Evolutionary conservation across 1,140 invertebrate genomes (phyloP).

Genomic region (Trissolcus basalis): DNA sequence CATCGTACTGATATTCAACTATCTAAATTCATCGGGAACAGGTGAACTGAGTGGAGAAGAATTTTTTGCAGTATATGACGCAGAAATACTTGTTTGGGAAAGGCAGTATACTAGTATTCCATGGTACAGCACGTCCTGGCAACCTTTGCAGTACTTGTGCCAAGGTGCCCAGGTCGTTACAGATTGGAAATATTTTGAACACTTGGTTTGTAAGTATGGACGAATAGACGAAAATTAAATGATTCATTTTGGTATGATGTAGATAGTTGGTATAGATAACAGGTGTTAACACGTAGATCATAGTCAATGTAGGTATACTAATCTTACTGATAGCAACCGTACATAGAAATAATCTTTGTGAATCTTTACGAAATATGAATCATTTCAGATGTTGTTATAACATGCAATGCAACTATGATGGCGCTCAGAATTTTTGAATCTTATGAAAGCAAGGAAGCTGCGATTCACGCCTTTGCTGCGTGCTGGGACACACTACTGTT

Average conservation of each 20-base stretch:
- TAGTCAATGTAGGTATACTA: too few relatives aligned
- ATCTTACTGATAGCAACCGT: too few relatives aligned
- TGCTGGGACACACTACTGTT: conserved; percentile 87
- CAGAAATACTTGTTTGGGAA: conserved; percentile 84
- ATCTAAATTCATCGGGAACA: conserved; percentile 82
- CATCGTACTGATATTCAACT: conserved; percentile 88
- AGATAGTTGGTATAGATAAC: too few relatives aligned
- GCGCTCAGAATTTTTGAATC: conserved; percentile 77
- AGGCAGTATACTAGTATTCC: conserved; percentile 81
- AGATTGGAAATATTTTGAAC: conserved; percentile 83
- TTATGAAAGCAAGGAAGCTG: conserved; percentile 76
- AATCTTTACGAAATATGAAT: background rate
- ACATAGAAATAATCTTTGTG: too few relatives aligned
- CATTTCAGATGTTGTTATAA: conserved; percentile 80
- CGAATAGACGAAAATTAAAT: conserved; percentile 1
- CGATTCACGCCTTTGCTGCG: conserved; percentile 80
- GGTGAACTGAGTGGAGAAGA: conserved; percentile 83
- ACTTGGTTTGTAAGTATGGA: conserved; percentile 81
- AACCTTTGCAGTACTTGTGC: conserved; percentile 80
- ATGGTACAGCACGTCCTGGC: conserved; percentile 82
- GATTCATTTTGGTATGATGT: too few relatives aligned
- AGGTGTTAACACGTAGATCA: too few relatives aligned
- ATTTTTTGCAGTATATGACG: conserved; percentile 88
- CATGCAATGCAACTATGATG: conserved; percentile 83
- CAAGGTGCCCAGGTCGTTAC: conserved; percentile 80